Evolutionary conservation across 2,888 invertebrate genomes (phyloP).

Genomic region (Yponomeuta plumbellus): DNA sequence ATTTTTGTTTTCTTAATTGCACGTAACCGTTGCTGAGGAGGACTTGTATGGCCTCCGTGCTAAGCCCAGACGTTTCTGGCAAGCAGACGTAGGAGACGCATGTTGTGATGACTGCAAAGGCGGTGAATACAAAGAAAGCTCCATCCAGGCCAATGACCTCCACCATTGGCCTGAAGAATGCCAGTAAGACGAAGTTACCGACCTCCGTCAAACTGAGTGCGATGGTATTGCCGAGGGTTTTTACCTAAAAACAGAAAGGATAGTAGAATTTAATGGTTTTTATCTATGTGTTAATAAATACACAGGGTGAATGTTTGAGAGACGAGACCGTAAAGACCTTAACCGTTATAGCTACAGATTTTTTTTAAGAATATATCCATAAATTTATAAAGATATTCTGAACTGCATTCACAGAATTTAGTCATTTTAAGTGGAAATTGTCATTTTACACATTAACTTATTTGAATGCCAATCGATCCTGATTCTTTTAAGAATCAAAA

Average conservation of each 20-base stretch:
- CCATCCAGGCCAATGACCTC: constrained; percentile 40
- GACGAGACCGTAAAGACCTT: no score
- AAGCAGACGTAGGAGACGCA: constrained; percentile 36
- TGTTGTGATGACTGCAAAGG: constrained; percentile 32
- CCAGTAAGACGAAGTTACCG: constrained; percentile 33
- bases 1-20: not conserved
- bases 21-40: not conserved
- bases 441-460: no score
- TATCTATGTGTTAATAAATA: no score
- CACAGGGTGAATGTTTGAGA: no score
- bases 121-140: constrained; percentile 44
- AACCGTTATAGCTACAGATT: no score
- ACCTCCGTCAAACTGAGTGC: constrained; percentile 27
- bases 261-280: not conserved
- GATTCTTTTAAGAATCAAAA: no score
- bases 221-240: constrained; percentile 31
- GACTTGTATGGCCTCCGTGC: constrained; percentile 18
- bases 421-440: no score
- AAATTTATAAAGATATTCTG: no score
- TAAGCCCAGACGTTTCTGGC: constrained; percentile 50
- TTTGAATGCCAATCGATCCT: no score
- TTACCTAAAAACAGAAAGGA: constrained; percentile 31
- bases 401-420: no score
- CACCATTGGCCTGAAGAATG: constrained; percentile 29
- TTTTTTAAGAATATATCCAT: no score